Evolutionary conservation across 2,888 invertebrate genomes (phyloP), one percentile per base, ranked within the genome.

Genomic region (Himalopsyche kuldschensis): DNA sequence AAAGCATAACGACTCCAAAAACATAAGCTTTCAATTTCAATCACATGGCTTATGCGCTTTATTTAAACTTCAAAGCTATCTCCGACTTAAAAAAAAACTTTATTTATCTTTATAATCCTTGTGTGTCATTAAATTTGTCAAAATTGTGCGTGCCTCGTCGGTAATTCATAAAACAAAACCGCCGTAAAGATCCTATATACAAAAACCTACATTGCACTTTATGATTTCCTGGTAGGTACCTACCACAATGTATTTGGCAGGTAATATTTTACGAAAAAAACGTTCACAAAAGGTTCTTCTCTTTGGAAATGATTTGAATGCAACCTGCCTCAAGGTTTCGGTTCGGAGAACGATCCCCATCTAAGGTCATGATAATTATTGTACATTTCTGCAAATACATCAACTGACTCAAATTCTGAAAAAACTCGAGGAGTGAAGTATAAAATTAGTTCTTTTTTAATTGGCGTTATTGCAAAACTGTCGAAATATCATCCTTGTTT

Each of bases 241-340:
- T n/a, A 20, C 55, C 55, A 24, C 5, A 55, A 55, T 79, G 55
- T 31, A 30, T 48, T 55, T 79, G 27, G 32, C 79, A 79, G 79
- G 79, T 79, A 79, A 79, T 24, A 63, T 55, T 79, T 79, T 32
- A 55, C 48, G 31, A 76, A 79, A 79, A 79, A 79, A 32, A 30
- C 31, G 10, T 8, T 55, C 15, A 55, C 55, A 20, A 48, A 79
- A 48, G 47, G 47, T 48, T 79, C 55, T 55, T 55, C 10, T 47
- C 32, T 79, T 79, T 55, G 63, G 31, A 55, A 63, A 79, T 79
- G 55, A 32, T 79, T 79, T 48, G 48, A 79, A 30, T 20, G 55
- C 31, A 55, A 48, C 55, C 55, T 48, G 63, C 79, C 32, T 32
- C 32, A 35, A 55, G 79, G 79, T 55, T 48, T 17, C 15, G 35